Evolutionary conservation across 2,888 invertebrate genomes (phyloP), one percentile per base, ranked within the genome.

Genomic region (Orthosia incerta): DNA sequence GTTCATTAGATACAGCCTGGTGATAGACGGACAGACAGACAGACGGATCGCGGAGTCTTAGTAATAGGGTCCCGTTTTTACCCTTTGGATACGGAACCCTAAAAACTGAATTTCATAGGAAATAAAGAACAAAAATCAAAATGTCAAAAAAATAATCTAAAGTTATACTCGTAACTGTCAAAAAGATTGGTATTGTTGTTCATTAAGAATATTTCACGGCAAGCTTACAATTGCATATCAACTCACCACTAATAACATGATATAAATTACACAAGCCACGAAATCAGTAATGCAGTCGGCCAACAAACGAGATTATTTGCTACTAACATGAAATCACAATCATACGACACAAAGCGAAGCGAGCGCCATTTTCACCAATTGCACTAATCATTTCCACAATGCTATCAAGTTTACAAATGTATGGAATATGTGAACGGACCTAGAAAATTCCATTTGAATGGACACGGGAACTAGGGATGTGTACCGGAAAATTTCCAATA

Each of bases 371-470:
- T 65, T 57, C 61, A 23, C 50, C 26, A 59, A 74, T 76, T 74
- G 66, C 53, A 65, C 56, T 83, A 75, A 84, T 82, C 31, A 75
- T 63, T 64, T 55, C 12, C 48, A 53, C 71, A 67, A 55, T 23
- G 64, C 20, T 66, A 76, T 67, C 69, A 80, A 59, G 76, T 73
- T 82, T 67, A 71, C 71, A 62, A 72, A 76, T 76, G 61, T 62
- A 76, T 71, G 72, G 72, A 68, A 80, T 80, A 64, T 73, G 31
- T 76, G 64, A 80, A 67, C 9, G 20, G 62, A 55, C 46, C 56
- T 76, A 83, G 64, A 83, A 67, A 70, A 65, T 83, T 80, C 56
- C 45, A 69, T 65, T 68, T 68, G 55, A 66, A 59, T 26, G 20
- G 20, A 31, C 55, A 59, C 13, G 53, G 16, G 53, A 20, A 55